phyloP scores from a whole-genome alignment of 2,113 vertebrate species.

The Pseudorasbora parva region DNA sequence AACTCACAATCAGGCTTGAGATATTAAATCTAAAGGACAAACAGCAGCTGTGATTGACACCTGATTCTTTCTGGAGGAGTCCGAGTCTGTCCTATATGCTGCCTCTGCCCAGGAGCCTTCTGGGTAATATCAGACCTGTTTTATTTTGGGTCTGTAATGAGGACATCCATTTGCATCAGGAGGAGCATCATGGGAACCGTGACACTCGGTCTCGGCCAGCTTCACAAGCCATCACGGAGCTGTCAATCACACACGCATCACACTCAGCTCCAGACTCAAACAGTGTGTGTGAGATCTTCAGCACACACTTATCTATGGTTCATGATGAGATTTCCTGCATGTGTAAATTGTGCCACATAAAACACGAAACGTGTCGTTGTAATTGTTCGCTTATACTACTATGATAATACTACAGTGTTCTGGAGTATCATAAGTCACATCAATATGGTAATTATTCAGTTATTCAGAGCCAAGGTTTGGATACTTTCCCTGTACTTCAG shows the following conservation, averaged over 20 bases:
- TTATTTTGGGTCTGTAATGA: neutral
- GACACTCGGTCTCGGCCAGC: neutral
- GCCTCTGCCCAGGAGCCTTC: neutral
- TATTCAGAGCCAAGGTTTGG: neutral
- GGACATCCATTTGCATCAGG: neutral
- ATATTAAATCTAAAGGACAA: neutral
- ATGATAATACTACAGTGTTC: neutral
- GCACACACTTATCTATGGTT: neutral
- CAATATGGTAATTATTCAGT: neutral
- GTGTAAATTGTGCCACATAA: neutral
- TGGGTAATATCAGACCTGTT: neutral
- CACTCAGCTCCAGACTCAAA: neutral
- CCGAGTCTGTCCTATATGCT: neutral
- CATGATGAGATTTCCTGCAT: neutral
- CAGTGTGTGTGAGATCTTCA: neutral
- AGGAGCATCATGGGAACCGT: slow-evolving; percentile 4
- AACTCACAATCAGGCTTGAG: neutral
- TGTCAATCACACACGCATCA: neutral
- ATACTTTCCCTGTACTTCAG: neutral
- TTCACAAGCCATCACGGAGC: neutral
- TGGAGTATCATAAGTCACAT: neutral
- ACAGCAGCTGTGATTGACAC: neutral
- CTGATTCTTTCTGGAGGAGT: neutral
- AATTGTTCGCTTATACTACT: neutral
- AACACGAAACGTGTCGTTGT: neutral